Evolutionary conservation across 2,888 invertebrate genomes (phyloP).

Genomic region (Notodonta ziczac): DNA sequence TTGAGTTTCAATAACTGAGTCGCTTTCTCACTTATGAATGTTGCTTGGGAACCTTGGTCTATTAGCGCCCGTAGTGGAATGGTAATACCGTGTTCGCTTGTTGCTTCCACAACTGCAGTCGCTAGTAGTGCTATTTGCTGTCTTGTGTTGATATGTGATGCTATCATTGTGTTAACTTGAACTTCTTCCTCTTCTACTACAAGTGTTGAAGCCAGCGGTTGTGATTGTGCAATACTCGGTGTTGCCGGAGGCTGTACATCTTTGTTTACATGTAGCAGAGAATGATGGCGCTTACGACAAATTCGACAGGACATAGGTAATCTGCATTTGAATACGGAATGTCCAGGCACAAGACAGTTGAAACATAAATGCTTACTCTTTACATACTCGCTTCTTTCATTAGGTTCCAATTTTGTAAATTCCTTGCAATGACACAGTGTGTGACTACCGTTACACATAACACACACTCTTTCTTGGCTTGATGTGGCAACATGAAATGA

Average conservation of each 20-base stretch:
- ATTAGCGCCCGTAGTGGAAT: slow-evolving; percentile 20
- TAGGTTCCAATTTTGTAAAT: slow-evolving; percentile 24
- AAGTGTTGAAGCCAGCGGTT: neutral
- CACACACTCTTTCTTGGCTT: slow-evolving; percentile 3
- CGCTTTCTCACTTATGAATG: slow-evolving; percentile 28
- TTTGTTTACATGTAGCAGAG: neutral
- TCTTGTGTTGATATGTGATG: slow-evolving; percentile 14
- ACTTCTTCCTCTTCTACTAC: slow-evolving; percentile 15
- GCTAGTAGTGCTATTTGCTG: slow-evolving; percentile 27
- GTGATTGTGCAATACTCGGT: neutral
- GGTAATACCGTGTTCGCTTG: slow-evolving; percentile 17
- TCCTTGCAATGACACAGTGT: slow-evolving; percentile 33
- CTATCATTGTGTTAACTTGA: slow-evolving; percentile 10
- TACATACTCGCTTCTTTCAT: slow-evolving; percentile 22
- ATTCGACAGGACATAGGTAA: slow-evolving; percentile 25
- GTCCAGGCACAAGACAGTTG: slow-evolving; percentile 33
- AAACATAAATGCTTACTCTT: slow-evolving; percentile 31
- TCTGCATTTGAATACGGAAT: slow-evolving; percentile 14
- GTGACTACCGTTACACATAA: slow-evolving; percentile 26
- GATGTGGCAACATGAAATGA: slow-evolving; percentile 9
- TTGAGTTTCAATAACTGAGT: slow-evolving; percentile 22
- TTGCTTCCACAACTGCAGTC: slow-evolving; percentile 30
- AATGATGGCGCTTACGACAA: slow-evolving; percentile 13
- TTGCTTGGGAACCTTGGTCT: slow-evolving; percentile 26
- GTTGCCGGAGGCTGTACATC: no score